Percentiles rank a stretch among this genome's conserved stretches.
These are phyloP conservation scores for Leuciscus waleckii DNA, from an alignment of 2,797 vertebrate species.

Conservation along the genomic window DNA sequence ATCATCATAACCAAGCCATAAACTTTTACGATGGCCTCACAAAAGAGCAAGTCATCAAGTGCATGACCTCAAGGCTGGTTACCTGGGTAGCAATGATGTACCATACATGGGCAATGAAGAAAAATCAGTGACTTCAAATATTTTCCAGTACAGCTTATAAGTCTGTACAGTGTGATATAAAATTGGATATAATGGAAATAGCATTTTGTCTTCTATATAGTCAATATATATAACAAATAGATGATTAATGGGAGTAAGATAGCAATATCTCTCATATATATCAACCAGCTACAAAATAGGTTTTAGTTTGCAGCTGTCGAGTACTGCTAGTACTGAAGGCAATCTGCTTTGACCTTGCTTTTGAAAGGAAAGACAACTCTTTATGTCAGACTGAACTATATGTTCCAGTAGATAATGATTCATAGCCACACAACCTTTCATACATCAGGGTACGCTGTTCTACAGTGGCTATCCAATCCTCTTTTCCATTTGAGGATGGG, in stretches of 20 bases:
- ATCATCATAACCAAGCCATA: slow-evolving; percentile 60
- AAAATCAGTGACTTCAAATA: slow-evolving; percentile 24
- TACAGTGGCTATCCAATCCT: background rate
- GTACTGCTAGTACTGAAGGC: slow-evolving; percentile 15
- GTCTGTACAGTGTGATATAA: background rate
- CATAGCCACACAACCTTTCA: slow-evolving; percentile 34
- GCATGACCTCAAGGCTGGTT: slow-evolving; percentile 73
- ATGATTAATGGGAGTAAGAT: background rate
- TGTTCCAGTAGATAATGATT: slow-evolving; percentile 37
- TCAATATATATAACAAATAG: background rate
- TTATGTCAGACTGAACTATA: slow-evolving; percentile 17
- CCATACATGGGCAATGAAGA: background rate
- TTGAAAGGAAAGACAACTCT: slow-evolving; percentile 59
- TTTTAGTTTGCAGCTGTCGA: background rate
- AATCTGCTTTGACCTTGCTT: slow-evolving; percentile 45
- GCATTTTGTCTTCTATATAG: background rate
- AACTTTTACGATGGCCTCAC: slow-evolving; percentile 68
- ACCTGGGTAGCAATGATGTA: slow-evolving; percentile 58
- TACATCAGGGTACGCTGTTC: background rate
- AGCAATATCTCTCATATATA: background rate
- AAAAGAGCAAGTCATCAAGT: slow-evolving; percentile 70
- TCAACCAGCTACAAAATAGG: slow-evolving; percentile 6
- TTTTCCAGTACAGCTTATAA: background rate
- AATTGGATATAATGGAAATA: background rate
- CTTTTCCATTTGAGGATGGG: background rate